Base-by-base conservation (phyloP, 2,888 invertebrate species). In the Punctoribates punctum region DNA sequence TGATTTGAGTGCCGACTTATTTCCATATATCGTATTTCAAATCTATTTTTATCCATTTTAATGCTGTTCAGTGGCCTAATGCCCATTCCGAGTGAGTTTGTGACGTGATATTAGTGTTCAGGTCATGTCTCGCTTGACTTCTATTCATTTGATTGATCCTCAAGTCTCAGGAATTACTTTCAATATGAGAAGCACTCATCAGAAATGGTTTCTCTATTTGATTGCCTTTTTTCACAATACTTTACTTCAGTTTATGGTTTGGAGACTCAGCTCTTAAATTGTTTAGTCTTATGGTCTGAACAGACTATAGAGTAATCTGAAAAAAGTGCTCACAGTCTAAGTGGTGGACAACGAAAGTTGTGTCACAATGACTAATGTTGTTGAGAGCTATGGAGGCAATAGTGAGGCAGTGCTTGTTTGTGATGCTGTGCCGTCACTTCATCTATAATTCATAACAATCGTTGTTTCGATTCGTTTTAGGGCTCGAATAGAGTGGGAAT, bases 401-500 rank as follows among this genome's bases (percentile, higher is more conserved):
- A n/a, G n/a, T n/a, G 17, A 9, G 8, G 65, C n/a, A 34, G 34
- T 15, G 25, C 20, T 25, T 65, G 25, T 29, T 25, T 65, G 34
- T n/a, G n/a, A n/a, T n/a, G 29, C 34, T 34, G 17, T 15, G 15
- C 29, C 6, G 23, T 29, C 29, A 65, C 65, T 65, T 65, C 65
- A 65, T 65, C 65, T 65, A 65, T 65, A 65, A 65, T 65, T 65
- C 65, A 65, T 65, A 65, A 65, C 65, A 65, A 65, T 65, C 5
- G 60, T 60, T 11, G 9, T 60, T 60, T 15, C 60, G 20, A 20
- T 60, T 5, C 25, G 23, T 60, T 60, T 60, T 20, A 23, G 20
- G 11, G 17, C 51, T n/a, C 4, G n/a, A 51, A 51, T 57, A 65
- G 65, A 65, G 65, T 25, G 20, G 6, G 57, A 13, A 5, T 57